Evolutionary conservation across 2,113 vertebrate species (phyloP).

Genomic region (Percina caprodes): DNA sequence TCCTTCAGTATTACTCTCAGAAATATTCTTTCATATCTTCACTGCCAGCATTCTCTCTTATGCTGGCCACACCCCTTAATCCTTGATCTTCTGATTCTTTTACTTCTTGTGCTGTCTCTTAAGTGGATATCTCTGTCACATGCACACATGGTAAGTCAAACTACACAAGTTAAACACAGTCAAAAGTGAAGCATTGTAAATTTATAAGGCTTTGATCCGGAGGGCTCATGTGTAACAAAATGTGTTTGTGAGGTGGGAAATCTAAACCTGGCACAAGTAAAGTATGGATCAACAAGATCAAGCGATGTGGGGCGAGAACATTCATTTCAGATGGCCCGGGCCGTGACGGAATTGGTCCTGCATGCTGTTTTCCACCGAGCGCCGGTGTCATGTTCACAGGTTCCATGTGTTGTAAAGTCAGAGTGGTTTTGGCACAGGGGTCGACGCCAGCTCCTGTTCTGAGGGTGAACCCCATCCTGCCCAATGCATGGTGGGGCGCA

Average conservation of each 20-base stretch:
- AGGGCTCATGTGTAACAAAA: slow-evolving; percentile 67
- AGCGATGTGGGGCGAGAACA: slow-evolving; percentile 76
- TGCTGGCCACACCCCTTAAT: slow-evolving; percentile 32
- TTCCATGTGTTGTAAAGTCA: slow-evolving; percentile 76
- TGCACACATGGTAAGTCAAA: slow-evolving; percentile 36
- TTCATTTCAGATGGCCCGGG: slow-evolving; percentile 81
- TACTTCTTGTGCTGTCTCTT: slow-evolving; percentile 41
- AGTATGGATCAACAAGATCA: slow-evolving; percentile 73
- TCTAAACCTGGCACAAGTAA: slow-evolving; percentile 70
- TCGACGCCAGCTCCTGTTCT: slow-evolving; percentile 68
- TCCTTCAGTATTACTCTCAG: slow-evolving; percentile 43
- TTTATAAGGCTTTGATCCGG: slow-evolving; percentile 70
- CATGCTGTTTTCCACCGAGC: slow-evolving; percentile 70
- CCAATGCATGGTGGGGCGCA: slow-evolving; percentile 43
- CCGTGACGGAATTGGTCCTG: slow-evolving; percentile 79
- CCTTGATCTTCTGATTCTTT: slow-evolving; percentile 64
- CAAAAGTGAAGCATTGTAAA: slow-evolving; percentile 56
- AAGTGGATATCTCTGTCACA: slow-evolving; percentile 51
- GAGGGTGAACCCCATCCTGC: slow-evolving; percentile 58
- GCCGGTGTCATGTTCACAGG: slow-evolving; percentile 76
- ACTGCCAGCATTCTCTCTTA: slow-evolving; percentile 23
- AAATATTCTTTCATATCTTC: slow-evolving; percentile 52
- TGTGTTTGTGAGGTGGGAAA: slow-evolving; percentile 72
- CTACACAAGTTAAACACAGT: slow-evolving; percentile 49
- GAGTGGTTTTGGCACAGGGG: slow-evolving; percentile 75